Evolutionary conservation across 2,113 vertebrate genomes (phyloP).

Genomic region (Anolis sagrei): DNA sequence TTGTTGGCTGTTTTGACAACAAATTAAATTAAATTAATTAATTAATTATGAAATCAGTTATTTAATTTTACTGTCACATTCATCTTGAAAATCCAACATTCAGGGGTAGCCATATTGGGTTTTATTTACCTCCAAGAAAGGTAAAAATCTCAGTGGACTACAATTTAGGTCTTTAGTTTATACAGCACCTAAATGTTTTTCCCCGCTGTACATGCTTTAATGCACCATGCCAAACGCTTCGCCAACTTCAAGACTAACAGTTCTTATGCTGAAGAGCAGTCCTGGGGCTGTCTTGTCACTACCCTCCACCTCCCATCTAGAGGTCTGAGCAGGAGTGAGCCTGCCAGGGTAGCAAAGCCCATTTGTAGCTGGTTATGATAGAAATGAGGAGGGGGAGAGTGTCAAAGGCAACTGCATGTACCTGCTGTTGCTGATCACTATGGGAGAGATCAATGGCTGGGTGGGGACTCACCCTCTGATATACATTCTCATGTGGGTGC

Average conservation of each 20-base stretch:
- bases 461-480: slow-evolving; percentile 67
- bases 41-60: too few relatives aligned
- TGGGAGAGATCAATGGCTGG: slow-evolving; percentile 56
- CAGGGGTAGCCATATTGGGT: too few relatives aligned
- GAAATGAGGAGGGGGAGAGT: background rate
- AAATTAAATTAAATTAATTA: too few relatives aligned
- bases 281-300: background rate
- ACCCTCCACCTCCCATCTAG: background rate
- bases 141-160: too few relatives aligned
- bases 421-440: slow-evolving; percentile 56
- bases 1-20: too few relatives aligned
- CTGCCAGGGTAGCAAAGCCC: background rate
- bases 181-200: too few relatives aligned
- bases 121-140: too few relatives aligned
- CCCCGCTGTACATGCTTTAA: background rate
- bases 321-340: background rate
- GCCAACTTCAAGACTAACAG: background rate
- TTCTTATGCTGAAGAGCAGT: background rate
- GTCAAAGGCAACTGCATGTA: slow-evolving; percentile 54
- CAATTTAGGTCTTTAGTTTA: too few relatives aligned
- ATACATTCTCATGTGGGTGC: slow-evolving; percentile 80
- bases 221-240: too few relatives aligned
- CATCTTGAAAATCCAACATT: too few relatives aligned
- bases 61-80: too few relatives aligned
- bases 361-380: background rate